A percentile compares a stretch with the other conserved stretches of the same genome.
phyloP scores from a whole-genome alignment of 1,140 invertebrate genomes.

The Contarinia nasturtii region DNA sequence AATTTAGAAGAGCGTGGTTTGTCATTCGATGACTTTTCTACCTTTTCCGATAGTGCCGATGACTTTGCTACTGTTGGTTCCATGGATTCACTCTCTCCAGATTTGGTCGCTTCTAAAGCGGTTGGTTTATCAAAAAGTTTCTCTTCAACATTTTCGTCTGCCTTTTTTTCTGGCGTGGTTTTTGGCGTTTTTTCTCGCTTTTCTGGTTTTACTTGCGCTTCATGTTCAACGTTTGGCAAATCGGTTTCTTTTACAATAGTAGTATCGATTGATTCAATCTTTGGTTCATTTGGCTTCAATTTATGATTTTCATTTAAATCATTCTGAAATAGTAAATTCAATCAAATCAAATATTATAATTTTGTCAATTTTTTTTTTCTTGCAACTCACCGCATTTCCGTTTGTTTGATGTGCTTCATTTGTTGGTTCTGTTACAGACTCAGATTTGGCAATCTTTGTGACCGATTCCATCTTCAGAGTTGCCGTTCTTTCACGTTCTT shows the following conservation, averaged over 20 bases:
- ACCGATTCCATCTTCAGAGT: not conserved
- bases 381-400: not conserved
- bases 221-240: constrained; percentile 5
- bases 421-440: not conserved
- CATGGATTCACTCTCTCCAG: not conserved
- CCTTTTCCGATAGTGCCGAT: not conserved
- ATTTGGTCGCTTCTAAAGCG: not conserved
- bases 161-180: constrained; percentile 5
- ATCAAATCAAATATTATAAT: no score
- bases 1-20: no score
- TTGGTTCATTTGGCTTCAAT: not conserved
- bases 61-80: no score
- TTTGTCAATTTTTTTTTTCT: no score
- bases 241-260: not conserved
- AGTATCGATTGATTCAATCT: not conserved
- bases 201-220: constrained; percentile 14
- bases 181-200: constrained; percentile 13
- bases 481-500: not conserved
- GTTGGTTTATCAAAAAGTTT: not conserved
- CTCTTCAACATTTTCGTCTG: constrained; percentile 3
- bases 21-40: no score
- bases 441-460: not conserved
- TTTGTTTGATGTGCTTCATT: not conserved
- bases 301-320: not conserved
- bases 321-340: not conserved